A percentile compares a stretch with the other conserved stretches of the same genome.
phyloP scores from a whole-genome alignment of 2,113 vertebrate genomes.

The Oreotrochilus melanogaster region DNA sequence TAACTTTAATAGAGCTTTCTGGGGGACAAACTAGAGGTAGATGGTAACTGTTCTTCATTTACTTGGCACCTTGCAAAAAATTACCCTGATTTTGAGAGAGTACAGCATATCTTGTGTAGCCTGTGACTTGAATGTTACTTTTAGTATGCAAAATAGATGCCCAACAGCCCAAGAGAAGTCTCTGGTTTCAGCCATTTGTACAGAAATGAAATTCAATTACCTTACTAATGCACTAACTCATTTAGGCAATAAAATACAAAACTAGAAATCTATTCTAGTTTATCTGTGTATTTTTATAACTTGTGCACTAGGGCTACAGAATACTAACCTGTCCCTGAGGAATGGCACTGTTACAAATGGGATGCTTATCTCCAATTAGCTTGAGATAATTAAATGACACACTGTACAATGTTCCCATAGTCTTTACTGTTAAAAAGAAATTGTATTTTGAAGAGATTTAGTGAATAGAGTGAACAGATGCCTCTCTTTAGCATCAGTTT shows the following conservation, averaged over 20 bases:
- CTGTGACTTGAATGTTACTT: fast-evolving
- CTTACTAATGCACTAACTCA: not conserved
- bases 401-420: not conserved
- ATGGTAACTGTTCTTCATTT: not conserved
- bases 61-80: not conserved
- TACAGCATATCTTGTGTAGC: not conserved
- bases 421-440: not conserved
- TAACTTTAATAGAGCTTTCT: not conserved
- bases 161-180: not conserved
- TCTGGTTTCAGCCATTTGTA: not conserved
- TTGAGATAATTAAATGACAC: not conserved
- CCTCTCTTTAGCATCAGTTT: not conserved
- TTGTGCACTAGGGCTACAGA: not conserved
- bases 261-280: not conserved
- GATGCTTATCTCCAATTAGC: not conserved
- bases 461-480: not conserved
- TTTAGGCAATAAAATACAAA: not conserved
- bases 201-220: not conserved
- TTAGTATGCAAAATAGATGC: not conserved
- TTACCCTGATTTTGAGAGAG: not conserved
- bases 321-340: conserved; percentile 12
- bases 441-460: not conserved
- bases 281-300: not conserved
- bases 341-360: not conserved
- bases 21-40: not conserved